Conservation (phyloP, 2,797 vertebrate genomes). For the Borostomias antarcticus region DNA sequence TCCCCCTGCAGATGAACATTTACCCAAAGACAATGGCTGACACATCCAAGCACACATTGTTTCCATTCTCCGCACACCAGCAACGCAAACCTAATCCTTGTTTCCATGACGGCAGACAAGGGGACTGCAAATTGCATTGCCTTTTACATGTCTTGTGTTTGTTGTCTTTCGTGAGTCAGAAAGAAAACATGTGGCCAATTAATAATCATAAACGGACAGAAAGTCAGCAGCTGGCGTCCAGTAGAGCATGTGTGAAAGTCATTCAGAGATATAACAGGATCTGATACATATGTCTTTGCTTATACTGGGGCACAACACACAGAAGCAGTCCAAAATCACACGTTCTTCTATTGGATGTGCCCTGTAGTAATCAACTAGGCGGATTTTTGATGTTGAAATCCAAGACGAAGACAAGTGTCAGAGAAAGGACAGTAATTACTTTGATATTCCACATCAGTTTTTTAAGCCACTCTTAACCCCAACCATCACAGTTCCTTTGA, state of each 20-base stretch:
- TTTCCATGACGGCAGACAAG: slow-evolving; percentile 93
- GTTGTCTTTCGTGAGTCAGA: slow-evolving; percentile 80
- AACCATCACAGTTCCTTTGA: slow-evolving; percentile 55
- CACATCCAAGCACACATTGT: slow-evolving; percentile 85
- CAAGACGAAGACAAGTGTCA: slow-evolving; percentile 31
- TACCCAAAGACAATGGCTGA: slow-evolving; percentile 88
- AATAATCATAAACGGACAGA: slow-evolving; percentile 42
- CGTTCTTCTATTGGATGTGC: background rate
- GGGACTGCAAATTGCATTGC: slow-evolving; percentile 81
- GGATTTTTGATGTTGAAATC: background rate
- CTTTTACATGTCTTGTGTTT: slow-evolving; percentile 82
- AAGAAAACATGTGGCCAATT: slow-evolving; percentile 70
- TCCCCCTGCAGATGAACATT: slow-evolving; percentile 92
- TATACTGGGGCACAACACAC: slow-evolving; percentile 6
- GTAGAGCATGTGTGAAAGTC: slow-evolving; percentile 17
- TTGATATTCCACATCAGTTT: slow-evolving; percentile 43
- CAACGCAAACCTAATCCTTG: slow-evolving; percentile 85
- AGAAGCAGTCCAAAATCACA: slow-evolving; percentile 8
- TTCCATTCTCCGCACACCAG: slow-evolving; percentile 85
- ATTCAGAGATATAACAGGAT: slow-evolving; percentile 26
- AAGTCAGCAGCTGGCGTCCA: slow-evolving; percentile 27
- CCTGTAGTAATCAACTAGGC: background rate
- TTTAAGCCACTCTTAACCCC: slow-evolving; percentile 57
- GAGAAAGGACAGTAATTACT: slow-evolving; percentile 32
- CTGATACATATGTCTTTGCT: slow-evolving; percentile 15